Conservation (phyloP, 1,140 invertebrate species). For the Trichonephila inaurata region DNA sequence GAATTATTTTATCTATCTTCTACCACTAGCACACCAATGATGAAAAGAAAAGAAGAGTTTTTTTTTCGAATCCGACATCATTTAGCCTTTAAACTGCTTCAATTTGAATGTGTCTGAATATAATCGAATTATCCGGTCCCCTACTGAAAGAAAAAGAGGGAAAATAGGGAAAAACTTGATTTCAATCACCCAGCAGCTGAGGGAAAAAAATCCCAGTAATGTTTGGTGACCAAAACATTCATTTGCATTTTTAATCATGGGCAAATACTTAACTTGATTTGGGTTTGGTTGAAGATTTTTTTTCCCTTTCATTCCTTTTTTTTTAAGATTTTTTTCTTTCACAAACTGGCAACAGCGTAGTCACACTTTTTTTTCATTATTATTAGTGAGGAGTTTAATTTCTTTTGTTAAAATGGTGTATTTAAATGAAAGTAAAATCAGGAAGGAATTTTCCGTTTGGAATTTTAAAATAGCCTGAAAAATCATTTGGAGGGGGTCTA, state of each 20-base stretch:
- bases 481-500: slow-evolving; percentile 53
- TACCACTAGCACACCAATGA: slow-evolving; percentile 12
- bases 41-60: slow-evolving; percentile 29
- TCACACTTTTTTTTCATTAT: slow-evolving; percentile 61
- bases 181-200: slow-evolving; percentile 53
- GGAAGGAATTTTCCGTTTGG: slow-evolving; percentile 62
- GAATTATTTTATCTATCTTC: background rate
- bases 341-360: slow-evolving; percentile 20
- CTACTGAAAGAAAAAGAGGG: slow-evolving; percentile 43
- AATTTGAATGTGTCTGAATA: slow-evolving; percentile 76
- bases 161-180: slow-evolving; percentile 73
- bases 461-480: slow-evolving; percentile 74
- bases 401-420: slow-evolving; percentile 71
- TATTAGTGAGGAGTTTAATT: slow-evolving; percentile 65
- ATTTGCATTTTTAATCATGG: slow-evolving; percentile 76
- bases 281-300: slow-evolving; percentile 64
- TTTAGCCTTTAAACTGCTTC: slow-evolving; percentile 76
- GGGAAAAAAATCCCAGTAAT: slow-evolving; percentile 68
- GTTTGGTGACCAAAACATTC: slow-evolving; percentile 76
- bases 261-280: slow-evolving; percentile 77
- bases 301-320: slow-evolving; percentile 51
- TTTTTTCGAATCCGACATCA: slow-evolving; percentile 55
- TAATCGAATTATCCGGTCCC: slow-evolving; percentile 71
- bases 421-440: slow-evolving; percentile 60
- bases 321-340: slow-evolving; percentile 35